phyloP scores from a whole-genome alignment of 1,140 invertebrate species.

The Gonatopus flavifemur region DNA sequence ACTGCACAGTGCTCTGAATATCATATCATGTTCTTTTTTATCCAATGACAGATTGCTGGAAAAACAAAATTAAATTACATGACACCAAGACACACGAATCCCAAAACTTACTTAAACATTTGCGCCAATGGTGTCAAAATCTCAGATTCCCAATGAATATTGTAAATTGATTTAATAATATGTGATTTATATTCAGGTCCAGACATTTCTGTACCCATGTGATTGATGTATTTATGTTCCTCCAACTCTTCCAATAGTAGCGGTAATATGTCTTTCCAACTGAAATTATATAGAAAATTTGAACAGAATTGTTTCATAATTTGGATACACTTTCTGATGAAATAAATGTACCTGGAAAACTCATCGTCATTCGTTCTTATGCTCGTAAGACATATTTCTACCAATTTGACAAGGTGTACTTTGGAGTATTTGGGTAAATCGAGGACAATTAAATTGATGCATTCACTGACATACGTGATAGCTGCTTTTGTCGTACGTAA shows the following conservation, averaged over 20 bases:
- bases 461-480: constrained; percentile 28
- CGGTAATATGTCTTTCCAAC: constrained; percentile 59
- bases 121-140: constrained; percentile 52
- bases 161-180: constrained; percentile 53
- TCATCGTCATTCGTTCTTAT: constrained; percentile 42
- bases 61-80: constrained; percentile 1
- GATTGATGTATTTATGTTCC: constrained; percentile 49
- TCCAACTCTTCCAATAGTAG: constrained; percentile 51
- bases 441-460: constrained; percentile 39
- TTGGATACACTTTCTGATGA: not conserved
- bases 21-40: constrained; percentile 45
- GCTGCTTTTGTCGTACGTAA: constrained; percentile 28
- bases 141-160: constrained; percentile 40
- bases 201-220: constrained; percentile 45
- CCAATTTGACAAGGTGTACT: constrained; percentile 36
- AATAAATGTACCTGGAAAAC: constrained; percentile 35
- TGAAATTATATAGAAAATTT: constrained; percentile 17
- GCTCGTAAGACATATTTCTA: constrained; percentile 43
- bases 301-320: not conserved
- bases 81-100: not conserved
- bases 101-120: constrained; percentile 55
- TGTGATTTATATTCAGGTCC: constrained; percentile 54
- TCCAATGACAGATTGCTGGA: constrained; percentile 49
- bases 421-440: constrained; percentile 41
- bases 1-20: constrained; percentile 48